Percentiles rank a stretch among this genome's conserved stretches.
Evolutionary conservation across 2,113 vertebrate species (phyloP).

Genomic region (Centropus bengalensis): DNA sequence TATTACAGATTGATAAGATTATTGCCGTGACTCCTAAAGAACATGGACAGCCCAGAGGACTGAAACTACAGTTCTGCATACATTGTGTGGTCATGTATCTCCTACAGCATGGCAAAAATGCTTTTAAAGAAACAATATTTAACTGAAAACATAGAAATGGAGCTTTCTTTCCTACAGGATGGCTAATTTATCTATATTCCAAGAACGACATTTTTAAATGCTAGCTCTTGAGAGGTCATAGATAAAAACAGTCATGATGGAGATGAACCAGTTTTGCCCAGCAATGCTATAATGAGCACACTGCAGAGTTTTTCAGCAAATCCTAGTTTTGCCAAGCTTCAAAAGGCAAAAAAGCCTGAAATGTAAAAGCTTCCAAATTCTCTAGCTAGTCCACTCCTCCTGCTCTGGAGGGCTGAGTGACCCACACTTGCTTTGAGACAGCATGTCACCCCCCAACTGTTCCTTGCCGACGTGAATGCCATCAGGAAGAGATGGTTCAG

Average conservation of each 20-base stretch:
- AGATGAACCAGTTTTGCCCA: constrained; percentile 70
- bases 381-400: constrained; percentile 51
- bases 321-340: constrained; percentile 73
- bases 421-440: not conserved
- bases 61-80: constrained; percentile 53
- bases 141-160: constrained; percentile 27
- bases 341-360: constrained; percentile 74
- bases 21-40: constrained; percentile 65
- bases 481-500: not conserved
- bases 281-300: constrained; percentile 72
- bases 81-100: constrained; percentile 42
- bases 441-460: not conserved
- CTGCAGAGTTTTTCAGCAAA: constrained; percentile 71
- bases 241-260: constrained; percentile 58
- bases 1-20: constrained; percentile 58
- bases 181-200: constrained; percentile 34
- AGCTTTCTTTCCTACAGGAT: constrained; percentile 19
- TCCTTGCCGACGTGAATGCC: not conserved
- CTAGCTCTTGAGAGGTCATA: constrained; percentile 68
- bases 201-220: constrained; percentile 60
- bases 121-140: constrained; percentile 63
- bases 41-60: constrained; percentile 43
- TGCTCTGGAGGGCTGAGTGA: constrained; percentile 27
- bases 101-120: constrained; percentile 67
- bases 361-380: constrained; percentile 57